Conservation (phyloP, 2,888 invertebrate genomes). For the Ptychoptera albimana region DNA sequence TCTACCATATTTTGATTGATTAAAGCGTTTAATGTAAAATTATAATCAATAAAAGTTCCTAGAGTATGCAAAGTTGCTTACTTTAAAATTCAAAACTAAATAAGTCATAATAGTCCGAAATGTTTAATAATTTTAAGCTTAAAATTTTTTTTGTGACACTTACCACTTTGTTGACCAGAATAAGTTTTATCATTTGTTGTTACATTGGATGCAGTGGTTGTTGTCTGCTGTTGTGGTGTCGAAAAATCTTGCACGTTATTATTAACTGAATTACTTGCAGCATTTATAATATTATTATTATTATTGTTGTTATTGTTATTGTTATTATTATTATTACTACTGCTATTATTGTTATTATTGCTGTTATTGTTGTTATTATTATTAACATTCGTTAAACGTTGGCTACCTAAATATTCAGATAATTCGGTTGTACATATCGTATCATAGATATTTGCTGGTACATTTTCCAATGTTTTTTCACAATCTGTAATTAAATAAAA, state of each 20-base stretch:
- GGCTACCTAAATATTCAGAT: slow-evolving; percentile 8
- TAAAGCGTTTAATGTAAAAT: too few relatives aligned
- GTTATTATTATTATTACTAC: not conserved
- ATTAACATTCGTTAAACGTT: slow-evolving; percentile 4
- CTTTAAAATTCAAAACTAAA: too few relatives aligned
- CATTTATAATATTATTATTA: not conserved
- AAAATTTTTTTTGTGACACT: too few relatives aligned
- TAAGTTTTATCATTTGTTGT: slow-evolving; percentile 2
- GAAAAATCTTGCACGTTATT: not conserved
- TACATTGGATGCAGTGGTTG: too few relatives aligned
- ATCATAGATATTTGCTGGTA: slow-evolving; percentile 7
- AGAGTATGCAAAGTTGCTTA: too few relatives aligned
- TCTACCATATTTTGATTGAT: too few relatives aligned
- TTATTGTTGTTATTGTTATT: not conserved
- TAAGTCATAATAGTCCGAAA: too few relatives aligned
- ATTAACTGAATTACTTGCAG: not conserved
- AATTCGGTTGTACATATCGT: slow-evolving; percentile 7
- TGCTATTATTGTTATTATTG: slow-evolving; percentile 5
- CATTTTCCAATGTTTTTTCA: slow-evolving; percentile 10
- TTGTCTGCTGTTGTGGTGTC: too few relatives aligned
- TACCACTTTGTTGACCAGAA: slow-evolving; percentile 4
- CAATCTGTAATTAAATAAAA: slow-evolving; percentile 8
- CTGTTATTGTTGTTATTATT: not conserved
- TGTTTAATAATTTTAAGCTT: too few relatives aligned
- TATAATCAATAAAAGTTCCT: too few relatives aligned